These are phyloP conservation scores for Brotula barbata DNA, from an alignment of 2,797 vertebrate species.

Conservation along the genomic window DNA sequence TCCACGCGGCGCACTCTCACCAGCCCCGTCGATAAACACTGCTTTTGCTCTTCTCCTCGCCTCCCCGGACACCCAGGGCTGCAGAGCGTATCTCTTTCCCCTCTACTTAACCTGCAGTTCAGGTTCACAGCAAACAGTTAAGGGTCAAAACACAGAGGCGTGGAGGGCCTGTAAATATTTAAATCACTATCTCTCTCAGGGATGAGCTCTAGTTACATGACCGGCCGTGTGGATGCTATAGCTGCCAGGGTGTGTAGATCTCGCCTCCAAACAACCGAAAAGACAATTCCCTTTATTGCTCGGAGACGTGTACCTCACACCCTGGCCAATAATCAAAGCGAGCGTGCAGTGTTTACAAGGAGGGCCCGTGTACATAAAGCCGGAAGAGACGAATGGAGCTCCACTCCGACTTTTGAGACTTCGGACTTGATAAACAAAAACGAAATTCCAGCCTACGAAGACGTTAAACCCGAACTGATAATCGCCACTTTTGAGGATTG, in stretches of 20 bases:
- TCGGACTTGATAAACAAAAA: constrained; percentile 24
- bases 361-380: constrained; percentile 11
- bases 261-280: constrained; percentile 60
- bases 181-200: constrained; percentile 67
- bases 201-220: constrained; percentile 80
- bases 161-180: constrained; percentile 73
- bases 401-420: too few species aligned
- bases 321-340: constrained; percentile 50
- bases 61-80: constrained; percentile 51
- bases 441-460: too few species aligned
- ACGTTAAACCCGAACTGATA: too few species aligned
- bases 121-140: constrained; percentile 85
- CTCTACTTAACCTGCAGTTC: constrained; percentile 87
- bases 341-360: constrained; percentile 31
- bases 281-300: constrained; percentile 52
- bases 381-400: too few species aligned
- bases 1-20: constrained; percentile 83
- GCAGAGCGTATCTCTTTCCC: constrained; percentile 79
- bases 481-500: too few species aligned
- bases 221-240: constrained; percentile 72
- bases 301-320: constrained; percentile 36
- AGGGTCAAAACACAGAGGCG: constrained; percentile 82
- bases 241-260: constrained; percentile 60
- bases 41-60: constrained; percentile 80
- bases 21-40: constrained; percentile 90